A percentile compares a stretch with the other conserved stretches of the same genome.
Conservation (phyloP, 2,888 invertebrate species). For the Cartodere bifasciata region DNA sequence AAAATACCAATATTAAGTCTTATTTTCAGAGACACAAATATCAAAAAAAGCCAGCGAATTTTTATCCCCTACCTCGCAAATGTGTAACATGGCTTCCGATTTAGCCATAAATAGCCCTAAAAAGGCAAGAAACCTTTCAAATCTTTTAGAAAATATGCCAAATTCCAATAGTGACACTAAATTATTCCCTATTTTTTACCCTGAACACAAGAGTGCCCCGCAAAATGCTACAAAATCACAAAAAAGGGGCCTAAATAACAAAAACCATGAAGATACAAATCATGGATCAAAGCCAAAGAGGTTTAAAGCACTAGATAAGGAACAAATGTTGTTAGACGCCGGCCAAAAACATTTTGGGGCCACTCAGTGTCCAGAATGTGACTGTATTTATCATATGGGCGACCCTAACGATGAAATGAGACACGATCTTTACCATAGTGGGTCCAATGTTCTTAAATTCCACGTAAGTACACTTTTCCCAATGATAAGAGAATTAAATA, state of each 20-base stretch:
- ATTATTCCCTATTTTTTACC: slow-evolving; percentile 38
- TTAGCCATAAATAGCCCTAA: slow-evolving; percentile 37
- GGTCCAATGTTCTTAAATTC: slow-evolving; percentile 50
- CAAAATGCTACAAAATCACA: slow-evolving; percentile 12
- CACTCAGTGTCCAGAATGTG: slow-evolving; percentile 61
- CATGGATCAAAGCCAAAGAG: slow-evolving; percentile 26
- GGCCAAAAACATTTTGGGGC: slow-evolving; percentile 74
- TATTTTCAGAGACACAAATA: too few relatives aligned
- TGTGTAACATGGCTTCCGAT: slow-evolving; percentile 39
- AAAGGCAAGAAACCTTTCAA: slow-evolving; percentile 26
- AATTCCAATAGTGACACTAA: slow-evolving; percentile 19
- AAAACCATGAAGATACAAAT: slow-evolving; percentile 4
- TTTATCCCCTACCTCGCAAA: slow-evolving; percentile 39
- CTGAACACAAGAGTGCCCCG: slow-evolving; percentile 11
- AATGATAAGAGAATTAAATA: neutral
- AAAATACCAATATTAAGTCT: too few relatives aligned
- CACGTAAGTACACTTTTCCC: slow-evolving; percentile 37
- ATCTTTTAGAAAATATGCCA: slow-evolving; percentile 21
- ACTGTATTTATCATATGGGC: slow-evolving; percentile 56
- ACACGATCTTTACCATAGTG: slow-evolving; percentile 62
- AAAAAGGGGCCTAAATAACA: slow-evolving; percentile 2
- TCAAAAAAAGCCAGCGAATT: slow-evolving; percentile 20
- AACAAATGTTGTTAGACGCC: slow-evolving; percentile 70
- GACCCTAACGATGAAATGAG: slow-evolving; percentile 69
- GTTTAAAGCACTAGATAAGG: slow-evolving; percentile 37